Percentiles rank a stretch among this genome's conserved stretches.
Evolutionary conservation across 2,113 vertebrate genomes (phyloP).

Genomic region (Cyprinodon brontotheroides): DNA sequence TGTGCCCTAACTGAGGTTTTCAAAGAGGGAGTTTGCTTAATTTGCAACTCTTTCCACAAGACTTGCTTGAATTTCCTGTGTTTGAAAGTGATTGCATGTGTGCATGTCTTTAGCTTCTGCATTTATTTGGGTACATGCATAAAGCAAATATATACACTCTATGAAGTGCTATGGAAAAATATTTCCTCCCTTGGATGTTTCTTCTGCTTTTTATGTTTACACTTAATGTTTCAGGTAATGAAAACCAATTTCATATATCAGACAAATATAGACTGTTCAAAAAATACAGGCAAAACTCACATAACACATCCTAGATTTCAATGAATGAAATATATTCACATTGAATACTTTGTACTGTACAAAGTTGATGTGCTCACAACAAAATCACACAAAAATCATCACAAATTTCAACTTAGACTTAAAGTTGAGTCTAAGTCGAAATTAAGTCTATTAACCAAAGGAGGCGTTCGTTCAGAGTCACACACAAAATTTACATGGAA

Average conservation of each 20-base stretch:
- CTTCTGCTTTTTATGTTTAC: neutral
- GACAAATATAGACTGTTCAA: neutral
- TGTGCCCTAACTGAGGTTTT: constrained; percentile 61
- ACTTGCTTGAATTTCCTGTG: constrained; percentile 29
- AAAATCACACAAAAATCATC: too few species aligned
- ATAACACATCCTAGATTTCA: too few species aligned
- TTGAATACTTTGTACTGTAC: too few species aligned
- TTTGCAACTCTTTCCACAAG: constrained; percentile 53
- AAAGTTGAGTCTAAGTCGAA: too few species aligned
- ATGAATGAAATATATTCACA: too few species aligned
- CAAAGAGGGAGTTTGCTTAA: constrained; percentile 50
- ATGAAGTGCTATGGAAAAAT: neutral
- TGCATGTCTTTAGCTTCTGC: constrained; percentile 3
- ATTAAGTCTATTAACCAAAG: too few species aligned
- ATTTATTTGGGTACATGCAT: constrained; percentile 5
- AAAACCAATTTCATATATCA: neutral
- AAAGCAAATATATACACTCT: neutral
- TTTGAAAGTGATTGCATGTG: constrained; percentile 30
- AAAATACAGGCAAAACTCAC: too few species aligned
- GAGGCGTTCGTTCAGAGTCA: too few species aligned
- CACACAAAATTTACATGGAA: too few species aligned
- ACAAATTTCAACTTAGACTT: too few species aligned
- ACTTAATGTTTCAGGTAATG: neutral
- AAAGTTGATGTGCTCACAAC: too few species aligned
- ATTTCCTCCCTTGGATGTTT: neutral